phyloP scores from a whole-genome alignment of 2,888 invertebrate genomes.

The Urechis unicinctus region DNA sequence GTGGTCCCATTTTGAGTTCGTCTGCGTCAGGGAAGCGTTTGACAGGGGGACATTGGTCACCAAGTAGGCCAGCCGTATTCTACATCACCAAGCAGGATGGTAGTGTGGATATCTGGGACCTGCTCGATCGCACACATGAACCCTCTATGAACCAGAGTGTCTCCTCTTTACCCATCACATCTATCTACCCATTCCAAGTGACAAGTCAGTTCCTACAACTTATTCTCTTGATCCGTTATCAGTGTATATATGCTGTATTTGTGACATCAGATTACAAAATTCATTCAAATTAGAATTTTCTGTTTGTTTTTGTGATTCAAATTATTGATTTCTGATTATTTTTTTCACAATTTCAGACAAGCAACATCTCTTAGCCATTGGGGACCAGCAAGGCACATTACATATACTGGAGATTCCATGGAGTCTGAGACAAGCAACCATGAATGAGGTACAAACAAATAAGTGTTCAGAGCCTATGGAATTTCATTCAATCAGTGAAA shows the following conservation, averaged over 20 bases:
- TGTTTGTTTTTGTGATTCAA: background rate
- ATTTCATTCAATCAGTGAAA: too few species aligned
- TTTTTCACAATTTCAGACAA: slow-evolving; percentile 30
- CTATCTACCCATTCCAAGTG: slow-evolving; percentile 39
- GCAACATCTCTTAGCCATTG: slow-evolving; percentile 48
- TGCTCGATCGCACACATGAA: slow-evolving; percentile 64
- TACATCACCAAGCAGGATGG: slow-evolving; percentile 70
- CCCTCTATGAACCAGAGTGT: slow-evolving; percentile 63
- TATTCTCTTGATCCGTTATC: background rate
- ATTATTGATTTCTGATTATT: background rate
- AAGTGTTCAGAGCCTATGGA: background rate
- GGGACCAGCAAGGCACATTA: slow-evolving; percentile 47
- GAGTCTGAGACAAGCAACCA: slow-evolving; percentile 42
- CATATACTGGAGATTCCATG: slow-evolving; percentile 50
- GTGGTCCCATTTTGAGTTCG: slow-evolving; percentile 42
- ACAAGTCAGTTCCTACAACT: slow-evolving; percentile 29
- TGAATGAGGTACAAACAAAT: slow-evolving; percentile 38
- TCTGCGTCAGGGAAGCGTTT: slow-evolving; percentile 31
- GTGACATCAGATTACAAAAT: background rate
- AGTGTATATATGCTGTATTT: too few species aligned
- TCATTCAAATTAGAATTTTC: background rate
- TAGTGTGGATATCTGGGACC: slow-evolving; percentile 74
- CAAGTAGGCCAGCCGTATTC: slow-evolving; percentile 66
- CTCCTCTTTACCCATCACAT: slow-evolving; percentile 52
- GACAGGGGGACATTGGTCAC: slow-evolving; percentile 63